Base-by-base conservation (phyloP, 2,888 invertebrate species). In the Spisula subtruncata region DNA sequence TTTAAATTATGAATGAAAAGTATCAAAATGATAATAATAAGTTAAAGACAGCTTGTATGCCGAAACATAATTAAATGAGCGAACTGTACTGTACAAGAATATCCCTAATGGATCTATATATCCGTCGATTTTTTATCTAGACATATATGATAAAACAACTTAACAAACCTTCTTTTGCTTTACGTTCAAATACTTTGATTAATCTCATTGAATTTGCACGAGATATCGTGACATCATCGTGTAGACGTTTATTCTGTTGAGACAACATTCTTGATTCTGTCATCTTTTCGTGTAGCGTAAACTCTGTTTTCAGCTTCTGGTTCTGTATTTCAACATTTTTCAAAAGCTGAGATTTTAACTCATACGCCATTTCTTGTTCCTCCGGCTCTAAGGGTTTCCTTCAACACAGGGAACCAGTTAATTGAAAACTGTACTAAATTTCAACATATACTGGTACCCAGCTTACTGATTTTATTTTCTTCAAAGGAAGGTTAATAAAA, bases 271-370 rank as follows among this genome's bases (percentile, higher is more conserved):
- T 93, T 10, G 94, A 92, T 82, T 94, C 94, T 25, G 93, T 92
- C 92, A 95, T 93, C 88, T 94, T 95, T 85, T 94, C 95, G 60
- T 95, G 95, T 48, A 95, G 86, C 10, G 93, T 93, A 71, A 96
- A 90, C 90, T 96, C 96, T 54, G 94, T 93, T 85, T 94, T 94
- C 18, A 96, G 85, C 60, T 94, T 94, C 80, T 93, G 92, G 86
- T 95, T 95, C 88, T 95, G 95, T 83, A 94, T 94, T 83, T 95
- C 94, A 8, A 95, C 92, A 82, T 95, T 95, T 82, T 94, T 93
- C 94, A 95, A 91, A 86, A 95, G 90, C 86, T 94, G 94, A 41
- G 95, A 94, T 81, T 95, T 95, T 16, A 95, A 83, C 82, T 95
- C 94, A 89, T 95, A 95, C 1, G 95, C 93, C 86, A 95, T 83